A percentile compares a stretch with the other conserved stretches of the same genome.
Evolutionary conservation across 2,888 invertebrate species (phyloP).

Genomic region (Trissonchulus sp.): DNA sequence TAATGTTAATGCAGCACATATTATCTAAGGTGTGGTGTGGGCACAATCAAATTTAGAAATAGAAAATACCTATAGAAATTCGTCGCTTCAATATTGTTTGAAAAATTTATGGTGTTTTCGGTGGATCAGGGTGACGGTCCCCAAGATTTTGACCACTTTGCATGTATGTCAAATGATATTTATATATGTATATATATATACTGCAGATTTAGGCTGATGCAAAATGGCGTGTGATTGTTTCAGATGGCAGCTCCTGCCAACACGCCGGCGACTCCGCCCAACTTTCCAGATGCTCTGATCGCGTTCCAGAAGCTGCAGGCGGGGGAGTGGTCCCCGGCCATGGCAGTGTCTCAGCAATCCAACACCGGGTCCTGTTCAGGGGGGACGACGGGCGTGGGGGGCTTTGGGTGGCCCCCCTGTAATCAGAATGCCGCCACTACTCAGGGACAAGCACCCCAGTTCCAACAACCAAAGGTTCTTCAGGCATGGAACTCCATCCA

Average conservation of each 20-base stretch:
- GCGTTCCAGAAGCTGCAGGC: conserved; percentile 60
- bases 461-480: neutral
- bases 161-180: no score
- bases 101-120: no score
- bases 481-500: neutral
- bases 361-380: neutral
- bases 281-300: conserved; percentile 80
- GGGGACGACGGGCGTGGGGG: neutral
- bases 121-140: no score
- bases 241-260: conserved; percentile 85
- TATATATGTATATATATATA: no score
- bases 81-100: no score
- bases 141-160: no score
- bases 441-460: neutral
- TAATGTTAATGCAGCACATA: no score
- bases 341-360: neutral
- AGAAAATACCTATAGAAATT: no score
- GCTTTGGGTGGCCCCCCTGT: neutral
- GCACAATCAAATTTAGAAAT: no score
- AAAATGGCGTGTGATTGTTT: conserved; percentile 45
- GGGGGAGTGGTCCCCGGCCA: conserved; percentile 7
- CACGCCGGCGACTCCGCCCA: conserved; percentile 87
- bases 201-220: no score
- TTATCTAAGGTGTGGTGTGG: no score
- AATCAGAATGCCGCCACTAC: neutral